A percentile compares a stretch with the other conserved stretches of the same genome.
Conservation (phyloP, 2,888 invertebrate genomes). For the Lissonota sp. region DNA sequence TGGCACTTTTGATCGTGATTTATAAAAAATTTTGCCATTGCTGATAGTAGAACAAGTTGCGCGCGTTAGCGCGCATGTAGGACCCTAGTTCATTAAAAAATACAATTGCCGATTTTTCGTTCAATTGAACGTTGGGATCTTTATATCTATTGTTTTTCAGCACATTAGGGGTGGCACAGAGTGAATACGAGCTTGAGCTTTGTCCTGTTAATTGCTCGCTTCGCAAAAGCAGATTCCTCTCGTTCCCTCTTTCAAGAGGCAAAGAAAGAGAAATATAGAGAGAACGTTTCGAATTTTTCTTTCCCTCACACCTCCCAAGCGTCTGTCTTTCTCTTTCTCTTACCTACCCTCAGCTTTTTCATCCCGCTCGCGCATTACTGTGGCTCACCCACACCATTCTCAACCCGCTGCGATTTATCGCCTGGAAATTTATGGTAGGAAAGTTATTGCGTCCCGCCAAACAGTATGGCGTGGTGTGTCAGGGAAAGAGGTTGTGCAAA, state of each 20-base stretch:
- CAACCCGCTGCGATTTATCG: slow-evolving; percentile 66
- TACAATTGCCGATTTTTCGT: too few relatives aligned
- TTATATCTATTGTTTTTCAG: neutral
- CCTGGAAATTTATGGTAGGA: slow-evolving; percentile 68
- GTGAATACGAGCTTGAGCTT: slow-evolving; percentile 45
- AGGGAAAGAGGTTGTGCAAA: slow-evolving; percentile 40
- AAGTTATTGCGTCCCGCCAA: slow-evolving; percentile 72
- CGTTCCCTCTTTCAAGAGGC: neutral
- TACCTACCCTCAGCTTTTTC: slow-evolving; percentile 1
- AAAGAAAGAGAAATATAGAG: slow-evolving; percentile 29
- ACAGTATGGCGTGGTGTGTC: slow-evolving; percentile 12
- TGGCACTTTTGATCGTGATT: neutral
- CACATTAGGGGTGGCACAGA: slow-evolving; percentile 31
- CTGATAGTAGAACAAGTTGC: too few relatives aligned
- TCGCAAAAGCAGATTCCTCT: slow-evolving; percentile 4
- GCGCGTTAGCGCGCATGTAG: neutral
- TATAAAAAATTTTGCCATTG: too few relatives aligned
- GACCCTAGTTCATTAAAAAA: too few relatives aligned
- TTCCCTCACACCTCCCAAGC: slow-evolving; percentile 18
- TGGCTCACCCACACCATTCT: slow-evolving; percentile 31
- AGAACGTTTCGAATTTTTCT: slow-evolving; percentile 32
- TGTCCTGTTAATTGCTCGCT: slow-evolving; percentile 69
- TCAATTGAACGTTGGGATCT: neutral
- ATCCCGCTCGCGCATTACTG: slow-evolving; percentile 14
- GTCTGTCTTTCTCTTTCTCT: slow-evolving; percentile 11